Conservation (phyloP, 2,797 vertebrate species). For the Adrianichthys oophorus region DNA sequence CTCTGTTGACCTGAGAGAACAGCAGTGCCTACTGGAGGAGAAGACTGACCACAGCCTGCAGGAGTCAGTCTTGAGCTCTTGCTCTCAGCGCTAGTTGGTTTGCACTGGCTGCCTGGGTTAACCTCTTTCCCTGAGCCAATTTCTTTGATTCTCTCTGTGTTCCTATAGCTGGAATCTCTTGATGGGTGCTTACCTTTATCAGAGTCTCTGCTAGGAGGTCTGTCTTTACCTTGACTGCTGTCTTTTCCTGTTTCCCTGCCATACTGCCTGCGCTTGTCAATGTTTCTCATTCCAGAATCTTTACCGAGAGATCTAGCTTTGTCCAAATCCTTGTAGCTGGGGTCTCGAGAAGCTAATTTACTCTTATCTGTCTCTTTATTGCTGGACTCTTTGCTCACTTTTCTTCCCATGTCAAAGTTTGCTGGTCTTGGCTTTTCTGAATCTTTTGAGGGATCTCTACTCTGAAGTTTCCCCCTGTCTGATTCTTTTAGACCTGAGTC, state of each 20-base stretch:
- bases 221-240: constrained; percentile 63
- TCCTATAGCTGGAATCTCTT: constrained; percentile 68
- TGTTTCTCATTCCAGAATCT: constrained; percentile 59
- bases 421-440: constrained; percentile 64
- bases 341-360: constrained; percentile 60
- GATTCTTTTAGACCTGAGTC: constrained; percentile 61
- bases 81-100: constrained; percentile 64
- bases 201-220: constrained; percentile 64
- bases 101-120: constrained; percentile 58
- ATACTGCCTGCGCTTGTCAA: constrained; percentile 59
- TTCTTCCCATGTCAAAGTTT: constrained; percentile 60
- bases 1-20: constrained; percentile 76
- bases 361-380: constrained; percentile 63
- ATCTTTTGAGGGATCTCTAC: constrained; percentile 59
- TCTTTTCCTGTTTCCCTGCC: constrained; percentile 68
- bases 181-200: constrained; percentile 61
- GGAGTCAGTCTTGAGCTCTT: constrained; percentile 63
- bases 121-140: constrained; percentile 66
- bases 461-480: constrained; percentile 52
- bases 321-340: constrained; percentile 59
- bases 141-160: constrained; percentile 70
- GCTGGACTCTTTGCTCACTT: constrained; percentile 54
- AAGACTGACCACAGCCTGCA: constrained; percentile 71
- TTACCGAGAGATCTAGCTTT: constrained; percentile 51
- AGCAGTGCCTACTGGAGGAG: constrained; percentile 76